Conservation (phyloP, 2,113 vertebrate species). For the Solea solea region DNA sequence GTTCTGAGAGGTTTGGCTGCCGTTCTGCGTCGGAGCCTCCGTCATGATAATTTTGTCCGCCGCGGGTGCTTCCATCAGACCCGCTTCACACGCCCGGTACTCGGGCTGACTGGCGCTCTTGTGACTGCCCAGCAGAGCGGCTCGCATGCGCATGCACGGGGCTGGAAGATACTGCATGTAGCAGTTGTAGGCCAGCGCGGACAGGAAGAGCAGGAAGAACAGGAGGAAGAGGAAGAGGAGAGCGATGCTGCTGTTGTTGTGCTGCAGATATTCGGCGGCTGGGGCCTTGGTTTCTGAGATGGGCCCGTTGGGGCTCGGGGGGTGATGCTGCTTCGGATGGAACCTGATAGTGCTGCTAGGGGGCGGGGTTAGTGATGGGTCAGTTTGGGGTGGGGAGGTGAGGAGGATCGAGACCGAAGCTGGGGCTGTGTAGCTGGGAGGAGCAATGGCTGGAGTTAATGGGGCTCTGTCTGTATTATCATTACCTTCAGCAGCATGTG, state of each 20-base stretch:
- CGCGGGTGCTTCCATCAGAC: constrained; percentile 82
- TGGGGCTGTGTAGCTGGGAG: constrained; percentile 65
- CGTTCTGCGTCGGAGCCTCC: constrained; percentile 78
- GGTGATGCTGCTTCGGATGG: constrained; percentile 56
- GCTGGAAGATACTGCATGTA: constrained; percentile 94
- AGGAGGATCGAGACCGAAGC: constrained; percentile 18
- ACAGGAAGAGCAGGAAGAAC: constrained; percentile 90
- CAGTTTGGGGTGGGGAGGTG: constrained; percentile 70
- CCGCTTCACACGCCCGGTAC: constrained; percentile 89
- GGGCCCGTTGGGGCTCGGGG: constrained; percentile 75
- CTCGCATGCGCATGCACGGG: constrained; percentile 89
- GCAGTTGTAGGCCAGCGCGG: constrained; percentile 91
- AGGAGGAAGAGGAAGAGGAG: constrained; percentile 92
- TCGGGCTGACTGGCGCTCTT: constrained; percentile 83
- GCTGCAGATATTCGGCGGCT: constrained; percentile 85
- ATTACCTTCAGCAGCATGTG: constrained; percentile 80
- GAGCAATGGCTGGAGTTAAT: constrained; percentile 67
- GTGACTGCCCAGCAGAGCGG: constrained; percentile 84
- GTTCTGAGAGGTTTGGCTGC: constrained; percentile 75
- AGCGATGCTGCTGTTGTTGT: constrained; percentile 86
- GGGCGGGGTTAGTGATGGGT: constrained; percentile 77
- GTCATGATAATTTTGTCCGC: constrained; percentile 83
- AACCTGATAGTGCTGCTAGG: constrained; percentile 71
- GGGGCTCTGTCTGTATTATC: constrained; percentile 63
- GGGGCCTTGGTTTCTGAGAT: constrained; percentile 79